Percentiles rank a stretch among this genome's conserved stretches.
These are phyloP conservation scores for Dinocampus coccinellae DNA, from an alignment of 2,888 invertebrate species.

Conservation along the genomic window DNA sequence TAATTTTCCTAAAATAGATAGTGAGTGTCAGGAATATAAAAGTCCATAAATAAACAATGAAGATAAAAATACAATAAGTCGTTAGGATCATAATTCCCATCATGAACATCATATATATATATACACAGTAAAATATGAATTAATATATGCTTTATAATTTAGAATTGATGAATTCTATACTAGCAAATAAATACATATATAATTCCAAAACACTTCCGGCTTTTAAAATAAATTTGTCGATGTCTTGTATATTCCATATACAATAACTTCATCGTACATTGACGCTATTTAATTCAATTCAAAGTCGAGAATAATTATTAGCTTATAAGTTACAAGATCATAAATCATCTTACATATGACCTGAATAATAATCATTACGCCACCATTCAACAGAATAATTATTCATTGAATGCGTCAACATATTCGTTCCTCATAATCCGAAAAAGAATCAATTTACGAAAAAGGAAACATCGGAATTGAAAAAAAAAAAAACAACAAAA, in stretches of 20 bases:
- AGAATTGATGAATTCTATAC: background rate
- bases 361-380: slow-evolving; percentile 11
- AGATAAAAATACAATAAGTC: slow-evolving; percentile 1
- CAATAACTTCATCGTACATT: background rate
- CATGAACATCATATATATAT: background rate
- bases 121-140: background rate
- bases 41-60: background rate
- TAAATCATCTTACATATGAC: slow-evolving; percentile 5
- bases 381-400: slow-evolving; percentile 8
- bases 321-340: background rate
- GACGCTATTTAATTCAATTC: background rate
- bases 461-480: background rate
- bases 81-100: background rate
- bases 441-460: background rate
- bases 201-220: background rate
- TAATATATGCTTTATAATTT: background rate
- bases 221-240: background rate
- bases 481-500: background rate
- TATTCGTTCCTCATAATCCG: background rate
- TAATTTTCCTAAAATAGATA: background rate
- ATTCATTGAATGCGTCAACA: background rate
- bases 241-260: background rate
- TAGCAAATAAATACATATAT: background rate
- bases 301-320: background rate
- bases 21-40: background rate